Evolutionary conservation across 2,888 invertebrate species (phyloP).

Genomic region (Pharmacophagus antenor): DNA sequence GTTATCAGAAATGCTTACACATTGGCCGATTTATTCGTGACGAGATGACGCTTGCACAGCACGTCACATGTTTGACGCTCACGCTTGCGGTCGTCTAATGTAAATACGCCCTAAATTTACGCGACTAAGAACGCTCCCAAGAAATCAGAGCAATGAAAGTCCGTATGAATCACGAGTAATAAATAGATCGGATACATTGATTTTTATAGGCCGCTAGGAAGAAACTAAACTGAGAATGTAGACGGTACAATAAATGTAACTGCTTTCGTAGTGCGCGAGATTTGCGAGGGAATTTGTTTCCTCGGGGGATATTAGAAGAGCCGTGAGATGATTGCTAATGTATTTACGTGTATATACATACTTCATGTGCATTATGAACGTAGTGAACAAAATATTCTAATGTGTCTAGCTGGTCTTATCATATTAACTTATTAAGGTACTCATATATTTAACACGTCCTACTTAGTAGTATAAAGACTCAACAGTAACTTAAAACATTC

Average conservation of each 20-base stretch:
- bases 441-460: neutral
- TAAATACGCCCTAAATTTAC: conserved; percentile 38
- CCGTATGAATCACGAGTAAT: conserved; percentile 42
- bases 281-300: neutral
- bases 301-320: neutral
- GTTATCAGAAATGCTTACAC: conserved; percentile 43
- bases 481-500: conserved; percentile 5
- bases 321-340: neutral
- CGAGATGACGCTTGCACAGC: conserved; percentile 42
- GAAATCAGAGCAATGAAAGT: conserved; percentile 37
- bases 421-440: neutral
- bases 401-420: neutral
- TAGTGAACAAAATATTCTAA: conserved; percentile 14
- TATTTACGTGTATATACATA: conserved; percentile 8
- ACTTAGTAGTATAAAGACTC: neutral
- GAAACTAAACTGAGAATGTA: conserved; percentile 32
- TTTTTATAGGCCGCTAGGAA: conserved; percentile 39
- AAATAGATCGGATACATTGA: conserved; percentile 38
- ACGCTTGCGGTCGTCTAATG: conserved; percentile 31
- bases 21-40: conserved; percentile 49
- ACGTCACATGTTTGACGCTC: conserved; percentile 43
- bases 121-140: conserved; percentile 34
- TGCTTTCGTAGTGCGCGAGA: neutral
- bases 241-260: conserved; percentile 1
- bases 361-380: neutral